Base-by-base conservation (phyloP, 2,888 invertebrate species). In the Altica lythri region DNA sequence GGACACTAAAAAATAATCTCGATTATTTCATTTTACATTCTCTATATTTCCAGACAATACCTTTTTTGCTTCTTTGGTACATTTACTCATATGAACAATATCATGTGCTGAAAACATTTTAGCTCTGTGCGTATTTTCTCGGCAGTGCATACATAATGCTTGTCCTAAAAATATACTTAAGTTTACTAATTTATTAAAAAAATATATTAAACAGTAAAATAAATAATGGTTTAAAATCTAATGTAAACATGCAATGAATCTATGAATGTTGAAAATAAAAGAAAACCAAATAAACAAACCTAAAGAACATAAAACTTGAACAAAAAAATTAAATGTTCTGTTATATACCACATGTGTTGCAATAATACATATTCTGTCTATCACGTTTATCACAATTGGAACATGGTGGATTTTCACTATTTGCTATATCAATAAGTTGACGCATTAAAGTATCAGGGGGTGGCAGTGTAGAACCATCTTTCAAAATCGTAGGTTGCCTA, bases 71-170 rank as follows among this genome's bases (percentile, higher is more conserved):
- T 86, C 86, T 65, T 84, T 83, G 13, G 81, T 79, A 67, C 85
- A 84, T 70, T 86, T 86, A 14, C 87, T 85, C 81, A 88, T 83
- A 64, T 85, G 85, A 10, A 88, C 82, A 10, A 89, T 82, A 58
- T 87, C 86, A 70, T 89, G 89, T 16, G 82, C 78, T 1, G 86
- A 81, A 73, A 89, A 89, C 88, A 89, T 89, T 72, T 86, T 86
- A 2, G 89, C 89, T 61, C 86, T 78, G 68, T 89, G 89, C 0
- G 89, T 89, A 65, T 85, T 83, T 67, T 86, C 86, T 44, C 88
- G 78, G 74, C 89, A 89, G 54, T 79, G 79, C 13, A 79, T 79
- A 74, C 89, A 89, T 53, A 89, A 74, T 2, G 88, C 85, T 79
- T 89, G 89, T 53, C 86, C 85, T 86, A 71, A 19, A 70, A 49